Percentiles rank a stretch among this genome's conserved stretches.
Conservation (phyloP, 2,888 invertebrate genomes). For the Plusia festucae region DNA sequence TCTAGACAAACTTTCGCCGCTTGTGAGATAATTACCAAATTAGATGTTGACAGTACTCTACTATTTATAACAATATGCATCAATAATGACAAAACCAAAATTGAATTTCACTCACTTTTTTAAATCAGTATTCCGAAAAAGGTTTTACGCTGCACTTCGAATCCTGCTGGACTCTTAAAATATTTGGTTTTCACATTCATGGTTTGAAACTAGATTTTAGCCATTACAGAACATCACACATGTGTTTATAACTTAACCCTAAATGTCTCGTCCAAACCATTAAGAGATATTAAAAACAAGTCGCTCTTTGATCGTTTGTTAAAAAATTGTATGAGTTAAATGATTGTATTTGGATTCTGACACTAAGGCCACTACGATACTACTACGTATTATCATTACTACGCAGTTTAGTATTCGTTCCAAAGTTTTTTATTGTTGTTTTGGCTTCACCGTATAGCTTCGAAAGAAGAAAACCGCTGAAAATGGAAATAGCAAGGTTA, state of each 20-base stretch:
- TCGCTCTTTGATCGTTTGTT: conserved; percentile 11
- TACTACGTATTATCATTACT: conserved; percentile 37
- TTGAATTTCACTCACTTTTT: background rate
- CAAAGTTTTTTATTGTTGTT: conserved; percentile 17
- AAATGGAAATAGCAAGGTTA: no score
- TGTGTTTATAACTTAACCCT: background rate
- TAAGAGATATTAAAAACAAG: conserved; percentile 11
- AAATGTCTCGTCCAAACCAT: background rate
- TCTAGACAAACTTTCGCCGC: conserved; percentile 50
- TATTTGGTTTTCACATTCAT: background rate
- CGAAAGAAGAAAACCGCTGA: background rate
- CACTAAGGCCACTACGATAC: conserved; percentile 8
- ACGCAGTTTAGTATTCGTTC: conserved; percentile 32
- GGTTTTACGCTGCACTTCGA: no score
- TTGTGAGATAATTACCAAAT: conserved; percentile 48
- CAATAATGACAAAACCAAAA: conserved; percentile 10
- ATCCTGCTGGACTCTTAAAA: background rate
- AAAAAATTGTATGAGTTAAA: conserved; percentile 7
- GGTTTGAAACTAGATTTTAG: background rate
- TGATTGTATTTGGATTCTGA: background rate
- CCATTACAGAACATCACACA: background rate
- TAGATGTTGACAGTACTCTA: conserved; percentile 25
- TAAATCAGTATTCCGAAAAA: background rate
- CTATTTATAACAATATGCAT: conserved; percentile 29
- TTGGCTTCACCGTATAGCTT: conserved; percentile 12